Conservation (phyloP, 2,888 invertebrate genomes). For the Camponotus fellah region DNA sequence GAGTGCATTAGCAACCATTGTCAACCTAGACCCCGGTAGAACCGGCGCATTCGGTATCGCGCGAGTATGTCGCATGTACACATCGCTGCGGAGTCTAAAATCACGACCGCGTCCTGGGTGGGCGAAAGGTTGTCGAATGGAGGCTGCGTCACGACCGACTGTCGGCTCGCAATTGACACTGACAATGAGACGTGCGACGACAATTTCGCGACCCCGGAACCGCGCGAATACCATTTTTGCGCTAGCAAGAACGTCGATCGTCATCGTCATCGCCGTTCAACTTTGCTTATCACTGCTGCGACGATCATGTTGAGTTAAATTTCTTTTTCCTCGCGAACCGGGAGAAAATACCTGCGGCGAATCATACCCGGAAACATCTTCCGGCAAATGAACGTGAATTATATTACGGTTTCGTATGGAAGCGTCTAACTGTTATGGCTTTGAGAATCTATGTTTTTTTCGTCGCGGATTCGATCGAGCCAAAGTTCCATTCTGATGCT, state of each 20-base stretch:
- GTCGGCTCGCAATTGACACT: conserved; percentile 54
- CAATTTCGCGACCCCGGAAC: conserved; percentile 26
- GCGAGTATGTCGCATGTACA: conserved; percentile 59
- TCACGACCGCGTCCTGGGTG: conserved; percentile 67
- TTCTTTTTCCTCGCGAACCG: conserved; percentile 24
- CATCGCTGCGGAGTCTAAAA: conserved; percentile 57
- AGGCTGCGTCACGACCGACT: conserved; percentile 64
- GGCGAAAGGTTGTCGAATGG: conserved; percentile 71
- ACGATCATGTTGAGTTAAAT: conserved; percentile 23
- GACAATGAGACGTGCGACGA: conserved; percentile 26
- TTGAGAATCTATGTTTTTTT: conserved; percentile 4
- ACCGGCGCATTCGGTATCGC: conserved; percentile 67
- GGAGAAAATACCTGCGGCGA: conserved; percentile 27
- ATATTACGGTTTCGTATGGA: conserved; percentile 27
- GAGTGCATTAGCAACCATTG: conserved; percentile 70
- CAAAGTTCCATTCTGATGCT: conserved; percentile 31
- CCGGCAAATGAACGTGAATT: conserved; percentile 30
- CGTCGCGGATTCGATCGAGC: conserved; percentile 22
- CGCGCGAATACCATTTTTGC: conserved; percentile 22
- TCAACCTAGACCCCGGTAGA: conserved; percentile 64
- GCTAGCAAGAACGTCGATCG: conserved; percentile 14
- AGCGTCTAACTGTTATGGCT: conserved; percentile 19
- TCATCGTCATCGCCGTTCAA: neutral
- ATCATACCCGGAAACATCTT: conserved; percentile 40
- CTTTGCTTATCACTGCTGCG: conserved; percentile 5